These are phyloP conservation scores for Scotopteryx bipunctaria DNA, from an alignment of 2,888 invertebrate species.

Conservation along the genomic window DNA sequence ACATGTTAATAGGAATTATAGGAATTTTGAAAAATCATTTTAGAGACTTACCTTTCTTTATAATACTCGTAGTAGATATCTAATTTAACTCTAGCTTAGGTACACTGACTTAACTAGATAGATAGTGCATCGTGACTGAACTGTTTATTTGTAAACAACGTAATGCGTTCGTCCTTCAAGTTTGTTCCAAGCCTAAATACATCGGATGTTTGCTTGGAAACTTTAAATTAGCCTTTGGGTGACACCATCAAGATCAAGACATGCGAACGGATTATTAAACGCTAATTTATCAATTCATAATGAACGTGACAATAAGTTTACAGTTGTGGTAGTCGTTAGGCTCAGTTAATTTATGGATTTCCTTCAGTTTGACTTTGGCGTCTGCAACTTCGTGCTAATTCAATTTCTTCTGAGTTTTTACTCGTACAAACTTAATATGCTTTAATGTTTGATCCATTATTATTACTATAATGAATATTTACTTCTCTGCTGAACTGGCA, in stretches of 20 bases:
- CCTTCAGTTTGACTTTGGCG: too few relatives aligned
- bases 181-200: constrained; percentile 3
- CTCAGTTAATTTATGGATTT: background rate
- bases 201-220: constrained; percentile 14
- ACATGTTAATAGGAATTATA: too few relatives aligned
- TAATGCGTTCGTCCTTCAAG: constrained; percentile 21
- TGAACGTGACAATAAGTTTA: background rate
- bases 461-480: too few relatives aligned
- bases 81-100: too few relatives aligned
- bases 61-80: too few relatives aligned
- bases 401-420: too few relatives aligned
- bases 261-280: constrained; percentile 38
- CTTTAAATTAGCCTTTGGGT: constrained; percentile 19
- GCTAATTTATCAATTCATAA: constrained; percentile 9
- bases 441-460: too few relatives aligned
- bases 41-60: too few relatives aligned
- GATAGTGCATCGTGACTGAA: constrained; percentile 12
- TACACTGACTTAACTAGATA: background rate
- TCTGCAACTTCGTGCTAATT: too few relatives aligned
- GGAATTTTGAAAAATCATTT: too few relatives aligned
- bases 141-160: constrained; percentile 17
- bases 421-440: too few relatives aligned
- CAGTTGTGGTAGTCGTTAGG: background rate
- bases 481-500: too few relatives aligned
- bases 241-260: constrained; percentile 28